These are phyloP conservation scores for Campylomormyrus tamandua DNA, from an alignment of 2,113 vertebrate genomes.

Conservation along the genomic window DNA sequence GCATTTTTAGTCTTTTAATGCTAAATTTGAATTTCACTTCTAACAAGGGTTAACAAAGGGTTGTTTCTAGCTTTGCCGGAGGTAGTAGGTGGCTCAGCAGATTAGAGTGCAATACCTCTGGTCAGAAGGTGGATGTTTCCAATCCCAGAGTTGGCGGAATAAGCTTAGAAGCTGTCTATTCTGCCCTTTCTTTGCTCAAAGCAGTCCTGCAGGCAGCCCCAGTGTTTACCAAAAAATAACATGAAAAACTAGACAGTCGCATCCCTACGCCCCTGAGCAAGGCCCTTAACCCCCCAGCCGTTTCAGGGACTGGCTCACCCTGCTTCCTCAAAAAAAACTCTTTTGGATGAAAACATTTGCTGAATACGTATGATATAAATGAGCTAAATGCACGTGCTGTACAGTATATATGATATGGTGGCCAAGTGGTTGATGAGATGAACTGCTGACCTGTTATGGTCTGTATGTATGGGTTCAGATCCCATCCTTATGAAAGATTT, in stretches of 20 bases:
- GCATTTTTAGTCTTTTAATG: background rate
- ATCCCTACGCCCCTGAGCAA: background rate
- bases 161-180: background rate
- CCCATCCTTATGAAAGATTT: too few species aligned
- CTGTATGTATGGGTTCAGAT: too few species aligned
- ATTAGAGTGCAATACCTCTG: background rate
- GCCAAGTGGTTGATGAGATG: too few species aligned
- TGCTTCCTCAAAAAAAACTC: background rate
- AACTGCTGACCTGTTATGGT: too few species aligned
- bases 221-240: background rate
- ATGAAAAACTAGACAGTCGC: background rate
- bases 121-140: background rate
- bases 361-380: background rate
- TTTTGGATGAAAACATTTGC: background rate
- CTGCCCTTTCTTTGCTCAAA: background rate
- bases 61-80: background rate
- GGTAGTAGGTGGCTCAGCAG: background rate
- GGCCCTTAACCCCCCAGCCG: background rate
- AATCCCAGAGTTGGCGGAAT: background rate
- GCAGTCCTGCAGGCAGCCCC: background rate
- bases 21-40: background rate
- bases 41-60: background rate
- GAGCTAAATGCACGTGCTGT: background rate
- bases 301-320: background rate
- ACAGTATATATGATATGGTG: background rate